Evolutionary conservation across 2,888 invertebrate genomes (phyloP).

Genomic region (Anarsia innoxiella): DNA sequence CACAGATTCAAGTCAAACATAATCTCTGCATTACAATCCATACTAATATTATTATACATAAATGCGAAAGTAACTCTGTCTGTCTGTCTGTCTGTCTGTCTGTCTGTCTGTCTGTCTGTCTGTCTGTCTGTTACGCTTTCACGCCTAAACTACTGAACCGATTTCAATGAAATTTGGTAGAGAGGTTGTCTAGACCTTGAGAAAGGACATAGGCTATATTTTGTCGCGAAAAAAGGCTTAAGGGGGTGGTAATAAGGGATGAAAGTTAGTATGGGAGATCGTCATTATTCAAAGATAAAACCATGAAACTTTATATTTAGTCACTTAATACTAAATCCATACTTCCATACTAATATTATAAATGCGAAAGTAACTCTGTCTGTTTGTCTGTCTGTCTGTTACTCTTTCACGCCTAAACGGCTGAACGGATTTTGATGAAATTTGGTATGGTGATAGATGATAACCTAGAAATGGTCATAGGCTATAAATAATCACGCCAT

Average conservation of each 20-base stretch:
- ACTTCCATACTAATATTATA: no score
- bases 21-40: neutral
- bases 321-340: neutral
- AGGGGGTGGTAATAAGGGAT: no score
- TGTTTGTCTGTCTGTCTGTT: no score
- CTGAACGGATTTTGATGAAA: no score
- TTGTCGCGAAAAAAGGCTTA: neutral
- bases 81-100: neutral
- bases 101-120: neutral
- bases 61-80: neutral
- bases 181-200: neutral
- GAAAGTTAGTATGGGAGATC: no score
- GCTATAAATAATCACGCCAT: no score
- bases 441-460: no score
- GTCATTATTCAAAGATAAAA: neutral
- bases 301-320: neutral
- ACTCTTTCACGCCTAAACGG: no score
- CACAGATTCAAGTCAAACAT: neutral
- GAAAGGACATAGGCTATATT: neutral
- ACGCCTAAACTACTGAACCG: neutral
- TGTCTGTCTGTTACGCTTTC: neutral
- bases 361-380: no score
- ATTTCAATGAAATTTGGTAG: neutral
- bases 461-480: no score
- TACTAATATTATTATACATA: neutral